Evolutionary conservation across 2,113 vertebrate genomes (phyloP).

Genomic region (Nyctibius bracteatus): DNA sequence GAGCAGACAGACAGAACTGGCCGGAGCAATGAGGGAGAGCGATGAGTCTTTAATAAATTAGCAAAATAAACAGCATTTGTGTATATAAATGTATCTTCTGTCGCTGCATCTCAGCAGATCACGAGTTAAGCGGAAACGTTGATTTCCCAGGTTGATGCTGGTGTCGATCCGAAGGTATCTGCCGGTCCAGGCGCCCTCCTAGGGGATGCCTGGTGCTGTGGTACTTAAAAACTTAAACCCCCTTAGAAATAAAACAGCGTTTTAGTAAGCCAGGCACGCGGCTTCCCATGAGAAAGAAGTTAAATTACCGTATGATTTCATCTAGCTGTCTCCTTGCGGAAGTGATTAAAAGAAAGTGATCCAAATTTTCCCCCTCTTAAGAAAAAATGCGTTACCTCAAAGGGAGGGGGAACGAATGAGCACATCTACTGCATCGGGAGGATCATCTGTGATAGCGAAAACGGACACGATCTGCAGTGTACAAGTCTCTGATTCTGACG

Average conservation of each 20-base stretch:
- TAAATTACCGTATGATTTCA: background rate
- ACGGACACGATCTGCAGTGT: background rate
- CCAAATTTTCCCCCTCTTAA: background rate
- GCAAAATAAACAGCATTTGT: background rate
- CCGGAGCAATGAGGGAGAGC: rapidly evolving
- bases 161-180: rapidly evolving
- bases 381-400: background rate
- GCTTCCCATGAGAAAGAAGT: background rate
- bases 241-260: background rate
- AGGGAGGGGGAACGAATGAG: background rate
- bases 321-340: background rate
- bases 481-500: background rate
- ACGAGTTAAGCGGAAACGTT: background rate
- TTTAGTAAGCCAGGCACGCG: background rate
- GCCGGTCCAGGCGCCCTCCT: no score
- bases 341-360: conserved; percentile 9
- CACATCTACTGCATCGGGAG: background rate
- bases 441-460: background rate
- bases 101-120: background rate
- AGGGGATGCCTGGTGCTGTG: rapidly evolving
- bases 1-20: background rate
- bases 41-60: background rate
- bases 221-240: background rate
- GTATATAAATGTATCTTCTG: no score
- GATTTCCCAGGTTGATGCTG: background rate